These are phyloP conservation scores for Platysteira castanea DNA, from an alignment of 2,113 vertebrate genomes.

Conservation along the genomic window DNA sequence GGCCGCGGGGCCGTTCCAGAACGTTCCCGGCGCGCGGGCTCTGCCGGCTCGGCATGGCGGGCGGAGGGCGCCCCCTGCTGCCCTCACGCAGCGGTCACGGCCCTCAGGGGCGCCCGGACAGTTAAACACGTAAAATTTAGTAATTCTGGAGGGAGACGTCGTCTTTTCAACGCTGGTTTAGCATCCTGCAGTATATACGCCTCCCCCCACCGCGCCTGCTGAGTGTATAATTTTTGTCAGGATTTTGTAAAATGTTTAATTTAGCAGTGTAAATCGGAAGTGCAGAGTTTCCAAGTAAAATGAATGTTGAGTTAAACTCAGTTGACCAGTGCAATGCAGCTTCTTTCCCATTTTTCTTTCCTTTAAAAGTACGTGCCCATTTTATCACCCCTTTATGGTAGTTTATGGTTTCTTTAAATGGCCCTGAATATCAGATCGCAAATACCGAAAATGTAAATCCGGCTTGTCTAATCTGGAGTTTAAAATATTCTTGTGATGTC, in stretches of 20 bases:
- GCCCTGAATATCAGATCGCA: fast-evolving
- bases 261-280: not conserved
- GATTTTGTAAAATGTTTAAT: not conserved
- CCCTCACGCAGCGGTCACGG: not conserved
- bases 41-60: not conserved
- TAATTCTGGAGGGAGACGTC: fast-evolving
- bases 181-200: fast-evolving
- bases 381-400: not conserved
- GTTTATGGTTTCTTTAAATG: not conserved
- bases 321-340: fast-evolving
- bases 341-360: fast-evolving
- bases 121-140: not conserved
- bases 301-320: not conserved
- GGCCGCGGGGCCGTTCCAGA: not conserved
- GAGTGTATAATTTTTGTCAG: not conserved
- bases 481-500: constrained; percentile 39
- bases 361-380: fast-evolving
- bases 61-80: not conserved
- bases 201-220: not conserved
- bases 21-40: not conserved
- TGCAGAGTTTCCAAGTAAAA: not conserved
- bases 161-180: too few species aligned
- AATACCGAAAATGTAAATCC: not conserved
- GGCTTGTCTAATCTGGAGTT: not conserved
- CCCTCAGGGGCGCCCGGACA: not conserved